Base-by-base conservation (phyloP, 2,888 invertebrate species). In the Petrolisthes manimaculis region DNA sequence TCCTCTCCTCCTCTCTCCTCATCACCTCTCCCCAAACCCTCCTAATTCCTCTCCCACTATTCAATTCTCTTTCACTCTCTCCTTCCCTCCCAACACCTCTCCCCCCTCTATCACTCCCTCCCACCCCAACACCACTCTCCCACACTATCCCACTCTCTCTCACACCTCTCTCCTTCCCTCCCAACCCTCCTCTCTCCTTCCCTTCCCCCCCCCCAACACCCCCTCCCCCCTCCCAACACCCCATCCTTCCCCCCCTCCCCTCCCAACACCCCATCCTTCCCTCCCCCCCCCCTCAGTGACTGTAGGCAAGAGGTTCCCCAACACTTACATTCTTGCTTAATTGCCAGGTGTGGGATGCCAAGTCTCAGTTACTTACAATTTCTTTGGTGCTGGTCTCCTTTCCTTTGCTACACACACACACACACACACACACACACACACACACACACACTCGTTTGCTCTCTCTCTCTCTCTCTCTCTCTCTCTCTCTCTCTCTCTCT, bases 401-500 rank as follows among this genome's bases (percentile, higher is more conserved):
- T 14, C 8, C n/a, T 69, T 69, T 24, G 8, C 67, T 14, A 37
- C 18, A 18, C 51, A 5, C 21, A 37, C 51, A 69, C 61, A 24
- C 37, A 9, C 61, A 37, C 51, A 67, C 61, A 24, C 24, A 9
- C 61, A 3, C 51, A 21, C 53, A 54, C 53, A 18, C 61, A 12
- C 81, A 4, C 51, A 21, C 53, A 54, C 53, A 18, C 61, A 14
- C 81, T 55, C 18, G 4, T n/a, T 51, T 6, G n/a, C 4, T 55
- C 55, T 24, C 54, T 54, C 21, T 6, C 74, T 53, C 54, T 74
- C 83, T 74, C 71, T 83, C 18, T 55, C 83, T 21, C 5, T 54
- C 74, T 24, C 55, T 69, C 67, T n/a, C 53, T 14, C 18, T 83
- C 82, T 53, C 51, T 69, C 82, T 24, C 71, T 54, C 51, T 54